phyloP scores from a whole-genome alignment of 1,140 invertebrate genomes.

The Trichoplusia ni region DNA sequence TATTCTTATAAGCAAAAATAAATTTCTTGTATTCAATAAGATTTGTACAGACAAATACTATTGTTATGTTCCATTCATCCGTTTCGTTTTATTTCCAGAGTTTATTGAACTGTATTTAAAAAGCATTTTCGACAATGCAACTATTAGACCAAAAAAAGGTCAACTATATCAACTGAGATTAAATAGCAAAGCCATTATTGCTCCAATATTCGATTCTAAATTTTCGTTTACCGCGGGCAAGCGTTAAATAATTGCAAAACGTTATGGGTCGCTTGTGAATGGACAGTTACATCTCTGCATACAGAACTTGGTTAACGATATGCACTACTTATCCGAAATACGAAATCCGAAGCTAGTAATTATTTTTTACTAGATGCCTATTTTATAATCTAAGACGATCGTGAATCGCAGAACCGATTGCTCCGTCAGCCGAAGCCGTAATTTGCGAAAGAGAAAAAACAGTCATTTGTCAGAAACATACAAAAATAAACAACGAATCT shows the following conservation, averaged over 20 bases:
- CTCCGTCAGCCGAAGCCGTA: slow-evolving; percentile 47
- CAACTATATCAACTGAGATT: slow-evolving; percentile 6
- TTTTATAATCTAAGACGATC: slow-evolving; percentile 41
- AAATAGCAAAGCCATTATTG: slow-evolving; percentile 29
- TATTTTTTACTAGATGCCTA: slow-evolving; percentile 47
- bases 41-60: not conserved
- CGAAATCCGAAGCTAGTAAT: slow-evolving; percentile 53
- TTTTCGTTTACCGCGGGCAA: slow-evolving; percentile 36
- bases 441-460: slow-evolving; percentile 58
- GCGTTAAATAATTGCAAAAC: slow-evolving; percentile 48
- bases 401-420: slow-evolving; percentile 64
- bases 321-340: slow-evolving; percentile 61
- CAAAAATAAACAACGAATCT: slow-evolving; percentile 50
- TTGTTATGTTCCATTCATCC: not conserved
- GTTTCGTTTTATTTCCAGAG: slow-evolving; percentile 1
- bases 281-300: slow-evolving; percentile 43
- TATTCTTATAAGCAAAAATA: no score
- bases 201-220: slow-evolving; percentile 35
- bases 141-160: slow-evolving; percentile 17
- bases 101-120: slow-evolving; percentile 1
- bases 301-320: slow-evolving; percentile 47
- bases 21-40: not conserved
- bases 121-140: slow-evolving; percentile 9
- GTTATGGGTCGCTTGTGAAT: slow-evolving; percentile 38
- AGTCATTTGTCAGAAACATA: slow-evolving; percentile 49